Evolutionary conservation across 2,113 vertebrate genomes (phyloP), one percentile per base, ranked within the genome.

Genomic region (Raja brachyura): DNA sequence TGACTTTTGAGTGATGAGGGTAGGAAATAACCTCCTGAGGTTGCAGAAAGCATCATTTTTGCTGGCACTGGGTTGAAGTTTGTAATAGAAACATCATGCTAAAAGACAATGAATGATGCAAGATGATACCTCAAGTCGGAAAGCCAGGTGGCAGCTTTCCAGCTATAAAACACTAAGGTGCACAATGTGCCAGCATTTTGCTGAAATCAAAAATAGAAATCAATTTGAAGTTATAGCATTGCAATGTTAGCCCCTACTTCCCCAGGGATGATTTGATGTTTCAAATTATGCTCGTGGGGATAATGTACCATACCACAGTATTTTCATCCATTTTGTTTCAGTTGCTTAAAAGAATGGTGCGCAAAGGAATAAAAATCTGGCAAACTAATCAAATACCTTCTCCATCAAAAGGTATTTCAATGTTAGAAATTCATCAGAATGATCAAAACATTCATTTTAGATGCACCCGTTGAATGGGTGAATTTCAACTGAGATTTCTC

Each of bases 361-460:
- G n/a, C 28, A 63, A 83, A 56, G 83, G 11, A 66, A 88, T 31
- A 88, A 0, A 66, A 63, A 66, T 31, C 83, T 66, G n/a, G 61
- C n/a, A 63, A 88, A 88, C 14, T 59, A 88, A 33, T 88, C 83
- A 88, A 88, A 88, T 63, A 18, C 59, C 13, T 88, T 88, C n/a
- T n/a, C 59, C 63, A 6, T 18, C 1, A 61, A 63, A 63, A 88
- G n/a, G n/a, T 88, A 31, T 14, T n/a, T 18, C 83, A 88, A 31
- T n/a, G 63, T 31, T 66, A 31, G 5, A 88, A 88, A 88, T 63
- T 63, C 28, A 88, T 63, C 59, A 18, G n/a, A 63, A 61, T 63
- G 83, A 66, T 63, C 83, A 88, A 88, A 88, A 56, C n/a, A 88
- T 88, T 88, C n/a, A 63, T 13, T 63, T 31, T n/a, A 63, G 59